A percentile compares a stretch with the other conserved stretches of the same genome.
Evolutionary conservation across 2,888 invertebrate species (phyloP).

Genomic region (Tholera decimalis): DNA sequence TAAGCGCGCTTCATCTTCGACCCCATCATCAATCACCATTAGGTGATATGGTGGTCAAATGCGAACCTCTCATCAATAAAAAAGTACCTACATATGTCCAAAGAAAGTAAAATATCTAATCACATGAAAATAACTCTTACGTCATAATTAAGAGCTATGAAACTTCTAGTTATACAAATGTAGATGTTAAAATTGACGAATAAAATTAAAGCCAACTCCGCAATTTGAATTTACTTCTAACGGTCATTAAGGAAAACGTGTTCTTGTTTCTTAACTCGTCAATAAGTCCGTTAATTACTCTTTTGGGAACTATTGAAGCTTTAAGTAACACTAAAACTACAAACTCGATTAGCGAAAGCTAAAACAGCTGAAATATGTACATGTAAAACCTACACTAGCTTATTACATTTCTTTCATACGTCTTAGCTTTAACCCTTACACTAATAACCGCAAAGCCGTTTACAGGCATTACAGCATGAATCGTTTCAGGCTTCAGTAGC

Average conservation of each 20-base stretch:
- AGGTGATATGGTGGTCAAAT: too few species aligned
- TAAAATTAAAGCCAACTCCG: not conserved
- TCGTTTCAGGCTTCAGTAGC: conserved; percentile 67
- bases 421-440: conserved; percentile 69
- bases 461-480: conserved; percentile 71
- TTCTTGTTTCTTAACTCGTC: not conserved
- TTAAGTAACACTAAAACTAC: too few species aligned
- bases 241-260: not conserved
- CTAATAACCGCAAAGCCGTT: conserved; percentile 81
- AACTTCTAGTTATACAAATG: not conserved
- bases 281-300: not conserved
- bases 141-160: not conserved
- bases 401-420: conserved; percentile 56
- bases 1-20: too few species aligned
- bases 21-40: too few species aligned
- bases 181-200: not conserved
- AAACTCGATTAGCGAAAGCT: too few species aligned
- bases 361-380: too few species aligned
- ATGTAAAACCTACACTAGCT: too few species aligned
- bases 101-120: too few species aligned
- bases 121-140: not conserved
- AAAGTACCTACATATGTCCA: too few species aligned
- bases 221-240: not conserved
- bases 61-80: too few species aligned
- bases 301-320: not conserved